Evolutionary conservation across 2,888 invertebrate genomes (phyloP).

Genomic region (Eulithis prunata): DNA sequence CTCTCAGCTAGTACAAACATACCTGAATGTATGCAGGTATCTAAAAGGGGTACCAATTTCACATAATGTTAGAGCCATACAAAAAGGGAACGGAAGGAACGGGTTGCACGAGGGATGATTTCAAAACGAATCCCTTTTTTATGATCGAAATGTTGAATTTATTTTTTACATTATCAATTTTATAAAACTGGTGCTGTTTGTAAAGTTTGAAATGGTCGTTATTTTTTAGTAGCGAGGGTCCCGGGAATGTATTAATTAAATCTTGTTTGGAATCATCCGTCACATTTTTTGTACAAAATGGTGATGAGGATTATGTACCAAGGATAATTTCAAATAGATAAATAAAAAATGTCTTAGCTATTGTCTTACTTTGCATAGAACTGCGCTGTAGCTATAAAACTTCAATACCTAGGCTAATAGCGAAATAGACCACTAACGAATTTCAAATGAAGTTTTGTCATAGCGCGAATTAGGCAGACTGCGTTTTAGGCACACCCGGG

Average conservation of each 20-base stretch:
- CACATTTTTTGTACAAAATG: constrained; percentile 1
- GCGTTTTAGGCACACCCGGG: too few species aligned
- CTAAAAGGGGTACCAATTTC: constrained; percentile 31
- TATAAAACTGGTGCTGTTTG: constrained; percentile 25
- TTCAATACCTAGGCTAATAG: too few species aligned
- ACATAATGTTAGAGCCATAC: constrained; percentile 29
- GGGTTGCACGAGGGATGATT: constrained; percentile 28
- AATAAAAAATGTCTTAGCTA: too few species aligned
- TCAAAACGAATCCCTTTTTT: constrained; percentile 33
- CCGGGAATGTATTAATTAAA: constrained; percentile 12
- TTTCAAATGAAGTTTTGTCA: too few species aligned
- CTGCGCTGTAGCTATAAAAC: too few species aligned
- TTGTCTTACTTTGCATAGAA: too few species aligned
- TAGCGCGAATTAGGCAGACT: too few species aligned
- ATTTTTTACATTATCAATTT: constrained; percentile 29
- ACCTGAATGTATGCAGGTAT: constrained; percentile 8
- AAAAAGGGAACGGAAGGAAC: constrained; percentile 33
- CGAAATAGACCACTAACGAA: too few species aligned
- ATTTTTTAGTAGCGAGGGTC: constrained; percentile 20
- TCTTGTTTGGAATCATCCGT: constrained; percentile 3
- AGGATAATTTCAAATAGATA: too few species aligned
- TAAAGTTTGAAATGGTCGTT: constrained; percentile 24
- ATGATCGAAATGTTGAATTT: constrained; percentile 33
- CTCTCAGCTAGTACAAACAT: neutral
- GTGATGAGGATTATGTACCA: neutral